Base-by-base conservation (phyloP, 2,113 vertebrate genomes). In the Hippocampus zosterae region DNA sequence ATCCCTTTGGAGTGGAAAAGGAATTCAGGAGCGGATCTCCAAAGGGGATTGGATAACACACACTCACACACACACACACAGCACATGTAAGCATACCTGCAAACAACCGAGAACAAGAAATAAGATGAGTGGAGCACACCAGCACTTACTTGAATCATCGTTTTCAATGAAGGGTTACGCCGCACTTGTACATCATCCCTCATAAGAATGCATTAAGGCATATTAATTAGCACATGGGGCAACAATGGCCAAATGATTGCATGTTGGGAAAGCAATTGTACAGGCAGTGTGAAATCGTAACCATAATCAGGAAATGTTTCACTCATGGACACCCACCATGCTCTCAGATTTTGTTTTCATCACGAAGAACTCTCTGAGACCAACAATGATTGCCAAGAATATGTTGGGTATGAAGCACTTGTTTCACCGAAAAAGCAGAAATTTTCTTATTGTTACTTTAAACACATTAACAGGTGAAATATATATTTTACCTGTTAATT, bases 121-220 rank as follows among this genome's bases (percentile, higher is more conserved):
- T 23, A 18, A 53, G 46, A 44, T 7, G 9, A 37, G 23, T 65
- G 46, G 40, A 59, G 27, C 41, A 65, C 52, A 74, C 11, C 50
- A 67, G 29, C 46, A 66, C 50, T 72, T 61, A 33, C 65, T 64
- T 75, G 66, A 70, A 65, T 73, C 56, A 69, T 53, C 25, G 11
- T 64, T 66, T 75, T 70, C 19, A 68, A 46, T 33, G 65, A 72
- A 77, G 69, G n/a, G 27, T 62, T 66, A 55, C n/a, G 50, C 72
- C 12, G 0, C 29, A 65, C 42, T 75, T 55, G 41, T 73, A 46
- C n/a, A 48, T 77, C 65, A 71, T 61, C 64, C 8, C 63, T 55
- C 21, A 11, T 9, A 23, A n/a, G 27, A 69, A 46, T 1, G 2
- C 59, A 50, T 18, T 44, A 70, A 65, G 64, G 64, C 69, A 68